Base-by-base conservation (phyloP, 1,140 invertebrate species). In the Achatina immaculata region DNA sequence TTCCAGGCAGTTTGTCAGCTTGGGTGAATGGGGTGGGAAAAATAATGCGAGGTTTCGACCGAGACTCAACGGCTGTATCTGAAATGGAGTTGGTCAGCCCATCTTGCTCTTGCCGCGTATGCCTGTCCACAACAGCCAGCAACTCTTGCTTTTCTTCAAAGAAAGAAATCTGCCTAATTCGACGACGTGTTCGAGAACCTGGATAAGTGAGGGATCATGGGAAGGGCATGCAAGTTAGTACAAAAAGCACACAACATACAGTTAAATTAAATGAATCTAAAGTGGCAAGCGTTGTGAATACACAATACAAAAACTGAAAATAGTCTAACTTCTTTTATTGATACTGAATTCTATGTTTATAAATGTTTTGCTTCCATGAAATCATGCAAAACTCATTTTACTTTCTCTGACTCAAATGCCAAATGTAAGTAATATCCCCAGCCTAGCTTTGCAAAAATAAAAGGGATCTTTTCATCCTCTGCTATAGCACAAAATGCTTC, bases 91-190 rank as follows among this genome's bases (percentile, higher is more conserved):
- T 48, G 76, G 81, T 68, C 83, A 86, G 58, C 83, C 83, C 24
- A 82, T 87, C 80, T 81, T 80, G n/a, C n/a, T n/a, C 78, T 28
- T 51, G 38, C 1, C 40, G 68, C 2, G 3, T 71, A n/a, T 71
- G 72, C 28, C 45, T 45, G 24, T 51, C 45, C 11, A 34, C 58
- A 48, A 58, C 51, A 31, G 58, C n/a, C 40, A 87, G 81, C 55
- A 83, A 81, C 45, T 83, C 83, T 58, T 91, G 94, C 89, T 95
- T 95, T 87, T 96, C 95, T 88, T 94, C 94, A 84, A 96, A 94
- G 89, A 96, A 95, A 86, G 94, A 95, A 81, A 94, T 93, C 89
- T 97, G 95, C 84, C 95, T 92, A 89, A 96, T 95, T 9, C 95
- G 95, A 78, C 95, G 93, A 90, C 95, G 81, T 68, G 76, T 82